These are phyloP conservation scores for Periphyllus acericola DNA, from an alignment of 2,888 invertebrate species.

Conservation along the genomic window DNA sequence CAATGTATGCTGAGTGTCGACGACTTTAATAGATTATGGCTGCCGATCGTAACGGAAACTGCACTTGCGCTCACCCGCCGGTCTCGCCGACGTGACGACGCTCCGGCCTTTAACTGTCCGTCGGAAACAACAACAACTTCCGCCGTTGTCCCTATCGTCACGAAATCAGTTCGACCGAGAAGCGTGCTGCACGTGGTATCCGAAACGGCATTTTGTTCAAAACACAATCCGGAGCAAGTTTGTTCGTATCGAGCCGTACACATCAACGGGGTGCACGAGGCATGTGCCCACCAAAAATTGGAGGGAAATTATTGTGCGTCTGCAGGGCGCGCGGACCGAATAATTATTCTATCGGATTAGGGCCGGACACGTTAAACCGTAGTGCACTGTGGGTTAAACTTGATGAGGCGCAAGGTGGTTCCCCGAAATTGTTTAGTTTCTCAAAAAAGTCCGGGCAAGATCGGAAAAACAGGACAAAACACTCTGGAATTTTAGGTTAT, in stretches of 20 bases:
- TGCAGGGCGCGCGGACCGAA: too few relatives aligned
- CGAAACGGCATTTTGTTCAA: neutral
- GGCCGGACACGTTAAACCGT: too few relatives aligned
- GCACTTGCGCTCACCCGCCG: neutral
- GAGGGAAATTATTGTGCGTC: too few relatives aligned
- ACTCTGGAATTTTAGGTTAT: too few relatives aligned
- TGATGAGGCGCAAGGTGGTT: too few relatives aligned
- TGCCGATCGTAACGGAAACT: neutral
- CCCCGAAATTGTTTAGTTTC: too few relatives aligned
- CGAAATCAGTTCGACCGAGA: neutral
- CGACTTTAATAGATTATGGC: neutral
- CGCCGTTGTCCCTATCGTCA: neutral
- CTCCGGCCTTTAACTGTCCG: neutral
- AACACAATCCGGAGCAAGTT: neutral
- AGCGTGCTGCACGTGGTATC: neutral
- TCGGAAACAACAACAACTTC: neutral
- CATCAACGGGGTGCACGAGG: too few relatives aligned
- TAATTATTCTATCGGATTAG: too few relatives aligned
- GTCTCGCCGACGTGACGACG: neutral
- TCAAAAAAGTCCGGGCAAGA: too few relatives aligned
- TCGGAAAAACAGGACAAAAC: too few relatives aligned
- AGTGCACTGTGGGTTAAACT: too few relatives aligned
- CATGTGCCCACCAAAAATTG: too few relatives aligned
- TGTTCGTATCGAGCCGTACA: neutral
- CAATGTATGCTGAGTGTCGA: neutral